Percentiles rank a stretch among this genome's conserved stretches.
Conservation (phyloP, 2,888 invertebrate genomes). For the Cataglyphis livida region DNA sequence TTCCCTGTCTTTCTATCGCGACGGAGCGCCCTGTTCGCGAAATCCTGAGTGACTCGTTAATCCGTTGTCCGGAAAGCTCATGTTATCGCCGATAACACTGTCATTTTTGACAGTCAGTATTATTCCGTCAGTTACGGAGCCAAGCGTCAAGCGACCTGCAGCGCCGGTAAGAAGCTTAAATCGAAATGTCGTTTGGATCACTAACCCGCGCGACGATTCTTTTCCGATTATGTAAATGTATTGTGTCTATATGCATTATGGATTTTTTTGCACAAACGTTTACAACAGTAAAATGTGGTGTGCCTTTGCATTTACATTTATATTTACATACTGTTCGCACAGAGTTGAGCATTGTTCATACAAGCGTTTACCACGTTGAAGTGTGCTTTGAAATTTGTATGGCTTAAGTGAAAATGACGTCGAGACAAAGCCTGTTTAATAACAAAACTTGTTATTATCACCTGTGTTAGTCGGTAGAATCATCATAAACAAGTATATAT, state of each 20-base stretch:
- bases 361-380: conserved; percentile 38
- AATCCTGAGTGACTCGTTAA: conserved; percentile 71
- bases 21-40: conserved; percentile 40
- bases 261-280: conserved; percentile 4
- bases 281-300: conserved; percentile 24
- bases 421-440: conserved; percentile 19
- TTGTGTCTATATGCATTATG: not conserved
- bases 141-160: conserved; percentile 28
- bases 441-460: conserved; percentile 23
- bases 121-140: conserved; percentile 51
- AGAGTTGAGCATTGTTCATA: conserved; percentile 25
- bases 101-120: conserved; percentile 51
- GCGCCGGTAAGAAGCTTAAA: conserved; percentile 49
- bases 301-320: conserved; percentile 20
- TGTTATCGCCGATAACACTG: conserved; percentile 62
- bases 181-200: conserved; percentile 34
- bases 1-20: conserved; percentile 69
- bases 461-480: not conserved
- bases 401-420: conserved; percentile 33
- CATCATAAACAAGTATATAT: conserved; percentile 1
- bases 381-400: conserved; percentile 47
- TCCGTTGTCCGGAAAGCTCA: conserved; percentile 57
- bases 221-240: conserved; percentile 14
- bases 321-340: conserved; percentile 43
- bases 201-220: not conserved